These are phyloP conservation scores for Radopholus similis DNA, from an alignment of 1,140 invertebrate genomes.

Conservation along the genomic window DNA sequence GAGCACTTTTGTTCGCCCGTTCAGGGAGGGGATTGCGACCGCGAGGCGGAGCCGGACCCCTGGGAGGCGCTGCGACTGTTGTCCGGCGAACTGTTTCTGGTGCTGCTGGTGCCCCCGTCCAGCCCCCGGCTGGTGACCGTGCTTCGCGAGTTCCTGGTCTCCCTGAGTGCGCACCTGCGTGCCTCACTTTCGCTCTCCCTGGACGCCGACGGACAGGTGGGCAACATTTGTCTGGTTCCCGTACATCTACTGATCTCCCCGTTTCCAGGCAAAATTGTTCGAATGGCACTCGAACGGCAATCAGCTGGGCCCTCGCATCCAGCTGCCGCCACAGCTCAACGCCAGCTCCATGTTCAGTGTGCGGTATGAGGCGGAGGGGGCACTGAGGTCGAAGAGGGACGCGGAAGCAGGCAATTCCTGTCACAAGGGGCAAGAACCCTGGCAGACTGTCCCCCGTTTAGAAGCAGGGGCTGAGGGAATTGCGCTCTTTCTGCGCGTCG, in stretches of 20 bases:
- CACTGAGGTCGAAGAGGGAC: background rate
- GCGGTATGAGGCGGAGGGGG: background rate
- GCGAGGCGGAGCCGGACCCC: conserved; percentile 11
- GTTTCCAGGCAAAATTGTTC: conserved; percentile 7
- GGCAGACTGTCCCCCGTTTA: background rate
- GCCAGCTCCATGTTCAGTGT: conserved; percentile 13
- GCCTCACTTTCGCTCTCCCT: conserved; percentile 9
- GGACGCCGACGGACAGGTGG: background rate
- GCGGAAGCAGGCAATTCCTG: background rate
- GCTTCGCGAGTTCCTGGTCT: conserved; percentile 6
- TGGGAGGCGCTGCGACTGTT: background rate
- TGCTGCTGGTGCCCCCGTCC: background rate
- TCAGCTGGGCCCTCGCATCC: conserved; percentile 4
- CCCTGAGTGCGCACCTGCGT: conserved; percentile 11
- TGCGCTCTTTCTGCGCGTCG: conserved; percentile 12
- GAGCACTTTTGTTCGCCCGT: too few relatives aligned
- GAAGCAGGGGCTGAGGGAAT: conserved; percentile 14
- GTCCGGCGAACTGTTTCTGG: conserved; percentile 9
- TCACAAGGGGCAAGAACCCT: background rate
- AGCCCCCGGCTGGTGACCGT: background rate
- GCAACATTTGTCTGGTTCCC: background rate
- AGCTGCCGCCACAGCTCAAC: conserved; percentile 11
- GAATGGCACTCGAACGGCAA: background rate
- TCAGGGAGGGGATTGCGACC: conserved; percentile 14
- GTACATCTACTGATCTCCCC: background rate